phyloP scores from a whole-genome alignment of 2,888 invertebrate species.

The Lepidocyrtinus sp. region DNA sequence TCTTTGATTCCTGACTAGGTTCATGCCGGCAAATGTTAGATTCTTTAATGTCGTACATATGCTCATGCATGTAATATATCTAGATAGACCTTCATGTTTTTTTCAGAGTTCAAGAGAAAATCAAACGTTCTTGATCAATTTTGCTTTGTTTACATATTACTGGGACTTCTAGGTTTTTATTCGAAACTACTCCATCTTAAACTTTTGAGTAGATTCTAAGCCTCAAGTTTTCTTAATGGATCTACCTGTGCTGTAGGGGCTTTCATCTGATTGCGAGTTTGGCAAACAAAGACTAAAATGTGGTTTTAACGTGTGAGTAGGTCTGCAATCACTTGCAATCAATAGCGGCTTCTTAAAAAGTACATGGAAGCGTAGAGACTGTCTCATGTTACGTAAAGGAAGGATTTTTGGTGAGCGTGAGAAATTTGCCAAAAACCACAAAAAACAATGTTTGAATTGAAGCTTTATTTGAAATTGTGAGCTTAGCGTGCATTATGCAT shows the following conservation, averaged over 20 bases:
- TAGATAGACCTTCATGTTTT: not conserved
- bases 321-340: not conserved
- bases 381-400: not conserved
- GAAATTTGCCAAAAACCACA: not conserved
- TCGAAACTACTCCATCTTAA: no score
- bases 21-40: not conserved
- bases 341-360: not conserved
- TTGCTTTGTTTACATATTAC: no score
- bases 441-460: not conserved
- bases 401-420: not conserved
- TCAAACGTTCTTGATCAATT: no score
- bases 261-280: not conserved
- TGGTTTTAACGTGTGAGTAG: not conserved
- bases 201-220: no score
- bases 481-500: no score
- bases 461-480: not conserved
- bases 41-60: not conserved
- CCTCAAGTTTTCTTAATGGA: not conserved
- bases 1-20: not conserved
- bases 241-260: not conserved
- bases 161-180: no score
- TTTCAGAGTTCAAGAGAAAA: no score
- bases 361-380: not conserved
- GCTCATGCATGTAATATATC: not conserved
- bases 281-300: not conserved